Evolutionary conservation across 2,888 invertebrate species (phyloP), one percentile per base, ranked within the genome.

Genomic region (Epicampocera succincta): DNA sequence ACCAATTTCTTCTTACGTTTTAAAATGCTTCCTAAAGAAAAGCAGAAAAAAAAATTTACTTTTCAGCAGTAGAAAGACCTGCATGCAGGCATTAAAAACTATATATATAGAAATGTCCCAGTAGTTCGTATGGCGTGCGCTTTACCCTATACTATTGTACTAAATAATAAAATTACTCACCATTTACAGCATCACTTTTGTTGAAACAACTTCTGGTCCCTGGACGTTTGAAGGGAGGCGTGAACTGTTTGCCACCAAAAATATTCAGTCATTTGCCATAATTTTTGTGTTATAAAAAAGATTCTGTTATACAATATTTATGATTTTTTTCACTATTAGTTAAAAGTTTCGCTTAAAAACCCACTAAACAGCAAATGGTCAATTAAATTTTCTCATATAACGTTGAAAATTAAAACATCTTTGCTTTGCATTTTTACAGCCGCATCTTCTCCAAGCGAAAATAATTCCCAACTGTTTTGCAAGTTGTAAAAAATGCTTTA

Each of bases 131-230:
- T 25, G 25, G 5, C 25, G 3, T 25, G 25, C 25, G 3, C 25
- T 25, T 25, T 3, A 25, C 25, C 2, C 5, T 25, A 25, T 33
- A 33, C 8, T 33, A 9, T 9, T 8, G 33, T 33, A 4, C 29
- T 29, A 29, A 29, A 6, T 6, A 29, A 29, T 6, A 29, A 29
- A 29, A 29, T 33, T 33, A 75, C 54, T 81, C 48, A 82, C 82
- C 82, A 66, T 78, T 78, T 66, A 78, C 54, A 66, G 71, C 78
- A 82, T 71, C 71, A 74, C 71, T 58, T 74, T 65, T 46, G 17
- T 46, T 33, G 8, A 29, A 61, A 65, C 58, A 72, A 52, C 38
- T 54, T 33, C 33, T 44, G 12, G 11, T 66, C 5, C 12, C 33
- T 19, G 17, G 13, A 5, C n/a, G 6, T n/a, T 2, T 1, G 2